These are phyloP conservation scores for Cyanoderma ruficeps DNA, from an alignment of 2,113 vertebrate species.

Conservation along the genomic window DNA sequence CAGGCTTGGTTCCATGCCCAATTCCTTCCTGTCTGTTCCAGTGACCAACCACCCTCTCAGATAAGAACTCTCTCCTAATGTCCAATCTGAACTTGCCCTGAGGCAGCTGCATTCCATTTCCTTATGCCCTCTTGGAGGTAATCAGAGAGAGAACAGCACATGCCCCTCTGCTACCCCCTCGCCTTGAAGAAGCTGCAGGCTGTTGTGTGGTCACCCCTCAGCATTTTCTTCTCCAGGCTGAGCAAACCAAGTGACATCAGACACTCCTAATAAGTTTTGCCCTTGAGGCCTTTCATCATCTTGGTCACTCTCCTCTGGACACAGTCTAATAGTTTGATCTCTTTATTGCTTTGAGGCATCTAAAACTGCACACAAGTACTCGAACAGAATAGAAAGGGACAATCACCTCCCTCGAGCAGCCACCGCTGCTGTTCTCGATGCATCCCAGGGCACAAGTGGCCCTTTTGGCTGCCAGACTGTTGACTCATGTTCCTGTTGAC, in stretches of 20 bases:
- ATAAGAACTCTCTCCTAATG: background rate
- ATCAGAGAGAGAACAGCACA: background rate
- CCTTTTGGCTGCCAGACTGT: background rate
- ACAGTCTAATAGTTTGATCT: background rate
- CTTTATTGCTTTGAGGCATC: background rate
- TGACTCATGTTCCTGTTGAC: background rate
- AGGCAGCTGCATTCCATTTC: background rate
- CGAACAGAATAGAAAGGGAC: accelerated
- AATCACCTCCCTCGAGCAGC: accelerated
- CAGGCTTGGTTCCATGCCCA: background rate
- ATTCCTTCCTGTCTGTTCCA: background rate
- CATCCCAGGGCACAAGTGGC: background rate
- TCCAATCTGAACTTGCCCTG: background rate
- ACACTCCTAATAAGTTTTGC: background rate
- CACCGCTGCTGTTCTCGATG: background rate
- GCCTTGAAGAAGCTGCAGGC: background rate
- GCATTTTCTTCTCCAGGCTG: background rate
- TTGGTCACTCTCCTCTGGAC: background rate
- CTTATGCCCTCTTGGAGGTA: background rate
- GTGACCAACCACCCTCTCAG: too few relatives aligned
- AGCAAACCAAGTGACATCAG: background rate
- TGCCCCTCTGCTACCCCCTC: accelerated
- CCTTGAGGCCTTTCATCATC: background rate
- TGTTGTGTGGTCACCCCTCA: background rate
- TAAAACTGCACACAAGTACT: background rate